Evolutionary conservation across 2,113 vertebrate genomes (phyloP).

Genomic region (Thalassoma bifasciatum): DNA sequence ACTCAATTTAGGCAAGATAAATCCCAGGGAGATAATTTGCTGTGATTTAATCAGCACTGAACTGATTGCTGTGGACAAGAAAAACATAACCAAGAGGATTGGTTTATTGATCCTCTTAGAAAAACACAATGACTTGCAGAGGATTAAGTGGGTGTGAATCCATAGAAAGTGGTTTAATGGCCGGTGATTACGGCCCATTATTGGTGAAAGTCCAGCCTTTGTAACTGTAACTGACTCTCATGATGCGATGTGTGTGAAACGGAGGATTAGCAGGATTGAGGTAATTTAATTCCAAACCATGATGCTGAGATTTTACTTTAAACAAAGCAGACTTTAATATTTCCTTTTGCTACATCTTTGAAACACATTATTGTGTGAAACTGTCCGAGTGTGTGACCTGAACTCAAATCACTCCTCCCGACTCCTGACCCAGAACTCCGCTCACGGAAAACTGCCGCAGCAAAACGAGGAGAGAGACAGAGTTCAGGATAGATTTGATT

Average conservation of each 20-base stretch:
- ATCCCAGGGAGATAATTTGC: constrained; percentile 75
- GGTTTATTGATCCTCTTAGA: constrained; percentile 76
- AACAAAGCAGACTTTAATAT: constrained; percentile 20
- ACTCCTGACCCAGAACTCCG: constrained; percentile 73
- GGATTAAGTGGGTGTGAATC: constrained; percentile 63
- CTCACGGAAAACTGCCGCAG: constrained; percentile 61
- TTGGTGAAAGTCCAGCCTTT: constrained; percentile 9
- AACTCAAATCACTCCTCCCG: constrained; percentile 63
- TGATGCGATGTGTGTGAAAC: not conserved
- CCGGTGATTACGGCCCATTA: constrained; percentile 63
- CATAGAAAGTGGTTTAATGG: constrained; percentile 71
- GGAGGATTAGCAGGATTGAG: constrained; percentile 3
- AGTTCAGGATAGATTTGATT: constrained; percentile 82
- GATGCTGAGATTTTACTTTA: too few species aligned
- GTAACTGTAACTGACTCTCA: constrained; percentile 46
- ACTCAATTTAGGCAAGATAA: constrained; percentile 77
- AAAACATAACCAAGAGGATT: constrained; percentile 79
- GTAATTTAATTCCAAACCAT: not conserved
- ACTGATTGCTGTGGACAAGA: constrained; percentile 74
- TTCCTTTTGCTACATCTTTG: constrained; percentile 68
- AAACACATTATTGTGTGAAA: constrained; percentile 79
- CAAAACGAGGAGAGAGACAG: constrained; percentile 71
- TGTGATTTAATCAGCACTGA: constrained; percentile 76
- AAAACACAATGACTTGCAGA: constrained; percentile 44
- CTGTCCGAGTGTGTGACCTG: constrained; percentile 70